Percentiles rank a stretch among this genome's conserved stretches.
These are phyloP conservation scores for Corythaeola cristata DNA, from an alignment of 2,113 vertebrate species.

Conservation along the genomic window DNA sequence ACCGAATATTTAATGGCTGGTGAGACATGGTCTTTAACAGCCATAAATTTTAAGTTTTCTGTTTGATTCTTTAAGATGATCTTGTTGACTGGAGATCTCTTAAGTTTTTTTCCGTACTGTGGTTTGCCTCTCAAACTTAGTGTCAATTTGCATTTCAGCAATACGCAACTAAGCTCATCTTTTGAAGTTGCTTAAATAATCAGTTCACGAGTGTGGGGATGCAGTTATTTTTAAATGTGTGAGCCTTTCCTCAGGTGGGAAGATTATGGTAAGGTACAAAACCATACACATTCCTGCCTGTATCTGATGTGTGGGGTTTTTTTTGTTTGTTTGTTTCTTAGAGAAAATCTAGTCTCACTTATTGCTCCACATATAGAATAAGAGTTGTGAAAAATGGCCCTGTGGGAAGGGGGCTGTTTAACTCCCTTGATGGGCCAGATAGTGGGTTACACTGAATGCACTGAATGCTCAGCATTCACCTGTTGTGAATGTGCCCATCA, in stretches of 20 bases:
- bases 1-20: neutral
- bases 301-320: neutral
- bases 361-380: neutral
- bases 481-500: rapidly evolving
- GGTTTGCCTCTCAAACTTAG: neutral
- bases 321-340: neutral
- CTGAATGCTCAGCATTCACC: rapidly evolving
- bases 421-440: too few species aligned
- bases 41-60: neutral
- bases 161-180: neutral
- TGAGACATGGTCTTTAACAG: neutral
- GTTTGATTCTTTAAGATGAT: neutral
- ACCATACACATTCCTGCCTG: neutral
- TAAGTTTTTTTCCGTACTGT: neutral
- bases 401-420: rapidly evolving
- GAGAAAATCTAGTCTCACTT: neutral
- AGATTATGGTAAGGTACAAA: neutral
- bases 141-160: neutral
- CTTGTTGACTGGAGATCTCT: neutral
- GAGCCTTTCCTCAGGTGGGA: neutral
- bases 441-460: too few species aligned
- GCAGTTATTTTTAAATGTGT: neutral
- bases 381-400: neutral
- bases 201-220: neutral
- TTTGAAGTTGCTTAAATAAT: neutral